These are phyloP conservation scores for Pygocentrus nattereri DNA, from an alignment of 2,797 vertebrate genomes.

Conservation along the genomic window DNA sequence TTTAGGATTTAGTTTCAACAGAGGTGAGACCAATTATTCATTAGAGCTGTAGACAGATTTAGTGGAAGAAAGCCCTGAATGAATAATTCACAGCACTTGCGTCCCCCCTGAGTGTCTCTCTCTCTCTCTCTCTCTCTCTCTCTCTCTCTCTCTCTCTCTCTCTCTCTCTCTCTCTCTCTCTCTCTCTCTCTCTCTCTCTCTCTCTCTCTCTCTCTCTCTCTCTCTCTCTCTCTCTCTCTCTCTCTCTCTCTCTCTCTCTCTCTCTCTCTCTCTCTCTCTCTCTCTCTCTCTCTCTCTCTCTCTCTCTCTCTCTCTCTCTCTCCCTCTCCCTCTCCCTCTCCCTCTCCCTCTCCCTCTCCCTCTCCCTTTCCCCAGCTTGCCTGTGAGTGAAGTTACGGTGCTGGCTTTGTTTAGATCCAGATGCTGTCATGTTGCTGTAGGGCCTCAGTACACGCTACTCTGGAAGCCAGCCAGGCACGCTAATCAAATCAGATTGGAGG, in stretches of 20 bases:
- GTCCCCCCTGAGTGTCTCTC: slow-evolving; percentile 5
- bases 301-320: no score
- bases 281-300: no score
- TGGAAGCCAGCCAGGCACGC: background rate
- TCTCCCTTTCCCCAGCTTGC: slow-evolving; percentile 5
- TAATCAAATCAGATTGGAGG: slow-evolving; percentile 31
- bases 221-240: slow-evolving; percentile 9
- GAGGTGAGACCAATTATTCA: slow-evolving; percentile 32
- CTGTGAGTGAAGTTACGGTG: slow-evolving; percentile 29
- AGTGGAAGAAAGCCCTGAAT: slow-evolving; percentile 30
- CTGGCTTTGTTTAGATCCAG: slow-evolving; percentile 38
- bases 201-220: slow-evolving; percentile 22
- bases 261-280: slow-evolving; percentile 16
- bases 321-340: slow-evolving; percentile 12
- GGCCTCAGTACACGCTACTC: slow-evolving; percentile 9
- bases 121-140: slow-evolving; percentile 6
- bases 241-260: slow-evolving; percentile 14
- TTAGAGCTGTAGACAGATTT: slow-evolving; percentile 21
- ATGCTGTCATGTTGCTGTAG: slow-evolving; percentile 3
- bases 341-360: background rate
- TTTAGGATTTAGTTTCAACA: slow-evolving; percentile 29
- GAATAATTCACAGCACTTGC: slow-evolving; percentile 34
- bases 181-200: slow-evolving; percentile 12
- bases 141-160: slow-evolving; percentile 12
- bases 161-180: slow-evolving; percentile 12